These are phyloP conservation scores for Temnopleurus reevesii DNA, from an alignment of 53 echinoderm and acorn worm species.

Conservation along the genomic window DNA sequence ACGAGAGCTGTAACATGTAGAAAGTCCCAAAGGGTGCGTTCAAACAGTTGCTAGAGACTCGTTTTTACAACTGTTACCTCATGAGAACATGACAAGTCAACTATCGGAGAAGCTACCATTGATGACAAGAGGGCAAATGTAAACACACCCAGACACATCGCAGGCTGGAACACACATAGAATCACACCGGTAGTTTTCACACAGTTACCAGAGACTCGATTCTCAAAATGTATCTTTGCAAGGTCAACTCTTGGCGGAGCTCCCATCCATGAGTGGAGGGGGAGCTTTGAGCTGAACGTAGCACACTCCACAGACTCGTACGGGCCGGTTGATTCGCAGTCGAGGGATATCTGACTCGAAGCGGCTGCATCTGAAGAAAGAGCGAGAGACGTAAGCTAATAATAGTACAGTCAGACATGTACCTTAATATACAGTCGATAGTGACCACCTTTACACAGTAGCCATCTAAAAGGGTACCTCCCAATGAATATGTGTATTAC, in stretches of 20 bases:
- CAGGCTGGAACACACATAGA: background rate
- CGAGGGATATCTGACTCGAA: conserved; percentile 86
- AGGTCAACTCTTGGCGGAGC: conserved; percentile 26
- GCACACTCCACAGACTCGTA: conserved; percentile 86
- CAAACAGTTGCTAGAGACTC: background rate
- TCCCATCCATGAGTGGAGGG: background rate
- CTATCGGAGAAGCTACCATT: background rate
- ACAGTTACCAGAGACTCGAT: background rate
- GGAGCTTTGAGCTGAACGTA: conserved; percentile 59
- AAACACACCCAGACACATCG: background rate
- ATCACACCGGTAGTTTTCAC: conserved; percentile 3
- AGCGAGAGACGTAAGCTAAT: too few relatives aligned
- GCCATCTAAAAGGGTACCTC: too few relatives aligned
- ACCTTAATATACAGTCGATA: too few relatives aligned
- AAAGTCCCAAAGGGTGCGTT: background rate
- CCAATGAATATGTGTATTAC: too few relatives aligned
- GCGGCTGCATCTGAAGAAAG: conserved; percentile 82
- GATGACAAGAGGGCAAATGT: background rate
- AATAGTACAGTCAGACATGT: too few relatives aligned
- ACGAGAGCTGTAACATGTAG: background rate
- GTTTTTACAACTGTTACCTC: background rate
- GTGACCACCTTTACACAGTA: too few relatives aligned
- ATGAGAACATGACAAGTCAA: conserved; percentile 43
- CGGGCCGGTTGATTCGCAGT: conserved; percentile 72
- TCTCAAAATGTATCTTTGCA: background rate